Conservation (phyloP, 2,113 vertebrate species). For the Otolemur garnettii region DNA sequence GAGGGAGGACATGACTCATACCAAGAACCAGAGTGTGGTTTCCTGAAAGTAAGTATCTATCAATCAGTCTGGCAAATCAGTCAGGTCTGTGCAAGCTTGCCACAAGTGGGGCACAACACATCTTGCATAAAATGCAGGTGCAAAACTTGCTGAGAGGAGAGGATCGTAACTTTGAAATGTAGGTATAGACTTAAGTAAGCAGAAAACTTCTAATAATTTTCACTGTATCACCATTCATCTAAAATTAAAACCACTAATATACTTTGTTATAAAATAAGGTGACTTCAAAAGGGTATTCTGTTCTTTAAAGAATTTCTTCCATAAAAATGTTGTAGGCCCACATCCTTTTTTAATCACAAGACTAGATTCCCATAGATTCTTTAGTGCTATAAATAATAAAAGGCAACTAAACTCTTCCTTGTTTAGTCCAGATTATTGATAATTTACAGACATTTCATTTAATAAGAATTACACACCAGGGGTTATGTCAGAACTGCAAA, state of each 20-base stretch:
- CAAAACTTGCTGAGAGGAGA: not conserved
- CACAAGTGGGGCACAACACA: not conserved
- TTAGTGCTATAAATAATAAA: conserved; percentile 59
- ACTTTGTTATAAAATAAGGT: conserved; percentile 1
- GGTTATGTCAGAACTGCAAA: conserved; percentile 60
- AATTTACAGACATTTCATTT: conserved; percentile 50
- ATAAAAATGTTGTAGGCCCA: conserved; percentile 15
- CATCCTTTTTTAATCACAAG: not conserved
- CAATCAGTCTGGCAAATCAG: not conserved
- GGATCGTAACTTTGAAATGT: not conserved
- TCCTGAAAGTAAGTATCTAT: conserved; percentile 67
- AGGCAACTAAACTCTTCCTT: not conserved
- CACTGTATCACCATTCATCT: not conserved
- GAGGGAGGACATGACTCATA: not conserved
- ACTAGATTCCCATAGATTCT: conserved; percentile 3
- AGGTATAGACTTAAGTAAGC: not conserved
- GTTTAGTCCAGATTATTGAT: conserved; percentile 34
- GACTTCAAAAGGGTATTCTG: not conserved
- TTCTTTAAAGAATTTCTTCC: conserved; percentile 38
- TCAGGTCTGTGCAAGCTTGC: conserved; percentile 53
- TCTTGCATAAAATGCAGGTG: conserved; percentile 56
- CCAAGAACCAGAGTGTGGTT: conserved; percentile 50
- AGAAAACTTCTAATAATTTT: conserved; percentile 33
- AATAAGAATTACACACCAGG: conserved; percentile 47
- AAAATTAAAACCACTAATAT: conserved; percentile 33